These are phyloP conservation scores for Spodoptera litura DNA, from an alignment of 1,140 invertebrate genomes.

Conservation along the genomic window DNA sequence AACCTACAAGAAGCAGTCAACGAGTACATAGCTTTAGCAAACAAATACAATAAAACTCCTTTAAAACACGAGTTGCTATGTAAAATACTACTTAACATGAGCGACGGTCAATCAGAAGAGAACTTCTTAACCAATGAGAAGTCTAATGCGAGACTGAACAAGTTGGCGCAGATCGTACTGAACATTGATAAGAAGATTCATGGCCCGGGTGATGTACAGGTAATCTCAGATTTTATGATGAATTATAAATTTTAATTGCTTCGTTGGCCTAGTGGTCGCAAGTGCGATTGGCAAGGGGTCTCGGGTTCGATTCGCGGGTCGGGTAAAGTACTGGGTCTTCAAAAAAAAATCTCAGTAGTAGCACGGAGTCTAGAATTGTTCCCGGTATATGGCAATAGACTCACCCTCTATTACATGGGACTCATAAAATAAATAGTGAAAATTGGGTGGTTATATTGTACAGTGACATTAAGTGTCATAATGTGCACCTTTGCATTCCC, in stretches of 20 bases:
- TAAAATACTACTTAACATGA: conserved; percentile 71
- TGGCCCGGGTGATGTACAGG: conserved; percentile 75
- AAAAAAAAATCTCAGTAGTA: no score
- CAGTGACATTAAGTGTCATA: no score
- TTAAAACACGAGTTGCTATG: conserved; percentile 86
- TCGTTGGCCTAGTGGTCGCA: not conserved
- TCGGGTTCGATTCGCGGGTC: no score
- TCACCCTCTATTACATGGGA: no score
- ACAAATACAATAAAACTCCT: conserved; percentile 84
- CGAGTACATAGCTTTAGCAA: conserved; percentile 72
- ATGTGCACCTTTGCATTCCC: no score
- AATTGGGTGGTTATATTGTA: no score
- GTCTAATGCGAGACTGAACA: conserved; percentile 61
- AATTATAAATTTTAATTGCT: no score
- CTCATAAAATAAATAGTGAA: no score
- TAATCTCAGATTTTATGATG: conserved; percentile 56
- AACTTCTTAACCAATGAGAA: conserved; percentile 66
- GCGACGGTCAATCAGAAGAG: conserved; percentile 66
- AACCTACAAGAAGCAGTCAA: conserved; percentile 82
- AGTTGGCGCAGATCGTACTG: conserved; percentile 78
- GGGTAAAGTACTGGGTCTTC: no score
- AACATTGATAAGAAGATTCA: conserved; percentile 74
- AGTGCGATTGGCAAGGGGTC: no score
- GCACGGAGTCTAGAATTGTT: no score
- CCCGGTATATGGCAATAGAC: no score